Percentiles rank a stretch among this genome's conserved stretches.
Conservation (phyloP, 2,797 vertebrate genomes). For the Acomys russatus region DNA sequence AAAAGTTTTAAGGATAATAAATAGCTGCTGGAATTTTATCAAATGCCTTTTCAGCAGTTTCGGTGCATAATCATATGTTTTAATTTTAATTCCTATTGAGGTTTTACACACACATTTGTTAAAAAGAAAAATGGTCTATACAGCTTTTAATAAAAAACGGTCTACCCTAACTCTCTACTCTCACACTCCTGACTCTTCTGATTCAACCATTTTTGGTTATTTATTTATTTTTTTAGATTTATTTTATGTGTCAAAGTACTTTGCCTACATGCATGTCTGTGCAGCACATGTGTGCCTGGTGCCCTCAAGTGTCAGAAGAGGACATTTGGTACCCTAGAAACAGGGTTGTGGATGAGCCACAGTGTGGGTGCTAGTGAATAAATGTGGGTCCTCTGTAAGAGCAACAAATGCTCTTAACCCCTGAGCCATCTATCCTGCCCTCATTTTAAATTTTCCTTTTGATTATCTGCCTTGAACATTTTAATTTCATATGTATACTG, state of each 20-base stretch:
- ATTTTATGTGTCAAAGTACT: background rate
- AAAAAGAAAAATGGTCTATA: constrained; percentile 52
- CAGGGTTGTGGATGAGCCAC: background rate
- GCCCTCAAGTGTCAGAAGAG: background rate
- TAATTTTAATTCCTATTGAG: constrained; percentile 51
- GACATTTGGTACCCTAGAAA: no score
- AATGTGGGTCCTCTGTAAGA: background rate
- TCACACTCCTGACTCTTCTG: background rate
- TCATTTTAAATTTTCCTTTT: background rate
- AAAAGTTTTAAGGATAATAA: constrained; percentile 53
- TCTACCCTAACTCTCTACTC: background rate
- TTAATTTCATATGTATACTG: background rate
- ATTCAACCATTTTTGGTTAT: background rate
- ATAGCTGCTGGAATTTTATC: constrained; percentile 43
- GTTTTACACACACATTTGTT: background rate
- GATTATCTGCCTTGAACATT: background rate
- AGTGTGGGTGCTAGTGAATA: background rate
- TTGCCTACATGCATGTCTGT: background rate
- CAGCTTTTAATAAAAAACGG: constrained; percentile 27
- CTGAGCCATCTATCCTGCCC: background rate
- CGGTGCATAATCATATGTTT: constrained; percentile 26
- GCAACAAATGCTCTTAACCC: background rate
- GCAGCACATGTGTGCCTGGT: background rate
- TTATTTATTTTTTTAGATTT: background rate
- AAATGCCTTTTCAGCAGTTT: constrained; percentile 33